Evolutionary conservation across 2,797 vertebrate genomes (phyloP).

Genomic region (Ctenopoma multispine): DNA sequence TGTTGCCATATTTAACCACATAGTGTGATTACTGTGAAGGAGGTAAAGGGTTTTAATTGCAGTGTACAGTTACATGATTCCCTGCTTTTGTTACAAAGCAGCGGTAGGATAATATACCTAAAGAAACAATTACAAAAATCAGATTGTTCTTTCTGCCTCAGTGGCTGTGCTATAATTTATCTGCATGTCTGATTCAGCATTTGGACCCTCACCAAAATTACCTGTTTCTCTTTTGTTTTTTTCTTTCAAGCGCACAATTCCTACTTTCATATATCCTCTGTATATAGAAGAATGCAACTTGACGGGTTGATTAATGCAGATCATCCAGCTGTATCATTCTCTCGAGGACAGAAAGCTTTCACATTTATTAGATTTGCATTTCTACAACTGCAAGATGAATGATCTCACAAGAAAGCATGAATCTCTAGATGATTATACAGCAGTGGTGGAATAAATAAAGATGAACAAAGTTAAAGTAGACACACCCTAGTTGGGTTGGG

Average conservation of each 20-base stretch:
- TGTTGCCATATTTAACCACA: slow-evolving; percentile 13
- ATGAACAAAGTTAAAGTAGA: slow-evolving; percentile 16
- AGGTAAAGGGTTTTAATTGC: slow-evolving; percentile 65
- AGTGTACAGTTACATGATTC: slow-evolving; percentile 49
- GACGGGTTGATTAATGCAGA: slow-evolving; percentile 57
- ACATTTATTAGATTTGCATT: slow-evolving; percentile 19
- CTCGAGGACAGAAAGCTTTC: slow-evolving; percentile 22
- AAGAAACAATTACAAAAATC: slow-evolving; percentile 64
- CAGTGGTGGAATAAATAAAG: slow-evolving; percentile 10
- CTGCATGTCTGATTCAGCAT: slow-evolving; percentile 25
- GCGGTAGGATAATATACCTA: slow-evolving; percentile 42
- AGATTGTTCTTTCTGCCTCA: slow-evolving; percentile 60
- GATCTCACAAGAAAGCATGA: background rate
- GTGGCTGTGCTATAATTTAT: slow-evolving; percentile 45
- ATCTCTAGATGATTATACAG: background rate
- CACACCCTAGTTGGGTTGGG: slow-evolving; percentile 3
- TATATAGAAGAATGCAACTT: slow-evolving; percentile 24
- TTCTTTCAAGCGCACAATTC: background rate
- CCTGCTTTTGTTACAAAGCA: slow-evolving; percentile 51
- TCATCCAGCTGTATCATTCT: slow-evolving; percentile 31
- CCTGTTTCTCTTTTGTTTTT: slow-evolving; percentile 8
- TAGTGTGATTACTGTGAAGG: slow-evolving; percentile 36
- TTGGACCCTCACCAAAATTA: slow-evolving; percentile 32
- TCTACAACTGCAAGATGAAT: slow-evolving; percentile 12
- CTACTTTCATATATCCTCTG: background rate